Evolutionary conservation across 2,113 vertebrate genomes (phyloP).

Genomic region (Cairina moschata): DNA sequence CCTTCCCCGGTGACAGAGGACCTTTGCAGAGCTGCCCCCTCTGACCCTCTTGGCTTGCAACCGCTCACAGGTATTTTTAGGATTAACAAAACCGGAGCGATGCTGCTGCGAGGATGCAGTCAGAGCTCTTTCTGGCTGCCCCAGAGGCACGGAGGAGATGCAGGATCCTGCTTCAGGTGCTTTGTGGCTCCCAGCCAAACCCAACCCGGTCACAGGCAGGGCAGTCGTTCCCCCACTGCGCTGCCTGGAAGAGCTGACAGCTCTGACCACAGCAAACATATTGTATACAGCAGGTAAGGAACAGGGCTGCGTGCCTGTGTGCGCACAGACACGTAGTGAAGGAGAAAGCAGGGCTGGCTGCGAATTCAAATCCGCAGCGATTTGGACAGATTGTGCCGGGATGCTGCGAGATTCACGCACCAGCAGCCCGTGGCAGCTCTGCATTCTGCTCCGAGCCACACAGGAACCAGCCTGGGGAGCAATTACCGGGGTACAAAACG

Average conservation of each 20-base stretch:
- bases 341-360: background rate
- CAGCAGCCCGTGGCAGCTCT: background rate
- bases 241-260: background rate
- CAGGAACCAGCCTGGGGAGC: conserved; percentile 17
- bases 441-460: conserved; percentile 14
- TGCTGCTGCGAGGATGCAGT: background rate
- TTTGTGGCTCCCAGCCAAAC: background rate
- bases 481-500: background rate
- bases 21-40: background rate
- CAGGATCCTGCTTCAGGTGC: background rate
- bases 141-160: background rate
- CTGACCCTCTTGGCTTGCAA: background rate
- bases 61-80: background rate
- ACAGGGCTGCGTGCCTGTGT: accelerated
- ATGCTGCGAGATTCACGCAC: background rate
- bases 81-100: background rate
- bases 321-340: background rate
- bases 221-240: background rate
- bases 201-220: background rate
- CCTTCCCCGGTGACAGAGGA: background rate
- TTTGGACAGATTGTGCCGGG: background rate
- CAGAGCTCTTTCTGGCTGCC: background rate
- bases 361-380: background rate
- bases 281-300: background rate
- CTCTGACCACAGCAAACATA: background rate